Evolutionary conservation across 2,113 vertebrate species (phyloP).

Genomic region (Vombatus ursinus): DNA sequence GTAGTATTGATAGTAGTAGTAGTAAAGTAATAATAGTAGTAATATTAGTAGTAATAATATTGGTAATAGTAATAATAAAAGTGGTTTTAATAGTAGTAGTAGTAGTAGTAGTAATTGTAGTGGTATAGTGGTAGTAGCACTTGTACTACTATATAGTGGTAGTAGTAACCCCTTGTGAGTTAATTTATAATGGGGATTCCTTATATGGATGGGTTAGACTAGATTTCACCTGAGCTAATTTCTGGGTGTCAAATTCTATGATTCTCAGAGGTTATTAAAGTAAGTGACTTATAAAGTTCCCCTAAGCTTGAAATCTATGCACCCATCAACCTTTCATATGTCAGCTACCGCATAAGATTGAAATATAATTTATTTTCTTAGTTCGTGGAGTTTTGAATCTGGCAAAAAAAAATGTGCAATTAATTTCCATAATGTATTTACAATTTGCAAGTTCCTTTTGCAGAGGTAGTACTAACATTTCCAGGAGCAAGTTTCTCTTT

Average conservation of each 20-base stretch:
- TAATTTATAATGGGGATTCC: not conserved
- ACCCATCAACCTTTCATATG: conserved; percentile 1
- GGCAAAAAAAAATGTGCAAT: not conserved
- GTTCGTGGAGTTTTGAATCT: conserved; percentile 20
- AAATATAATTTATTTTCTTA: conserved; percentile 1
- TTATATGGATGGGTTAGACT: not conserved
- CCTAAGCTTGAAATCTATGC: not conserved
- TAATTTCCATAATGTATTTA: conserved; percentile 9
- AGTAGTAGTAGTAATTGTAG: not conserved
- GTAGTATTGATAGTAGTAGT: too few relatives aligned
- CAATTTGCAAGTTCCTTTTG: conserved; percentile 26
- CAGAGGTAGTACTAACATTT: not conserved
- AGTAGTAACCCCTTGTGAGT: not conserved
- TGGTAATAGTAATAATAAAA: too few relatives aligned
- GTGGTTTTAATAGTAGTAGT: too few relatives aligned
- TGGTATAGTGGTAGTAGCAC: too few relatives aligned
- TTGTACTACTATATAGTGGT: too few relatives aligned
- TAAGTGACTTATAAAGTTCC: not conserved
- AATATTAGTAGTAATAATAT: too few relatives aligned
- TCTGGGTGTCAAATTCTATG: not conserved
- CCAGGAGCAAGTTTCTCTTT: not conserved
- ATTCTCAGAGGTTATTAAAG: not conserved
- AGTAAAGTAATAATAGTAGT: too few relatives aligned
- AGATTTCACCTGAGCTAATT: not conserved
- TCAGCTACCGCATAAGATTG: not conserved